A percentile compares a stretch with the other conserved stretches of the same genome.
phyloP scores from a whole-genome alignment of 2,113 vertebrate species.

The Cygnus buccinator region DNA sequence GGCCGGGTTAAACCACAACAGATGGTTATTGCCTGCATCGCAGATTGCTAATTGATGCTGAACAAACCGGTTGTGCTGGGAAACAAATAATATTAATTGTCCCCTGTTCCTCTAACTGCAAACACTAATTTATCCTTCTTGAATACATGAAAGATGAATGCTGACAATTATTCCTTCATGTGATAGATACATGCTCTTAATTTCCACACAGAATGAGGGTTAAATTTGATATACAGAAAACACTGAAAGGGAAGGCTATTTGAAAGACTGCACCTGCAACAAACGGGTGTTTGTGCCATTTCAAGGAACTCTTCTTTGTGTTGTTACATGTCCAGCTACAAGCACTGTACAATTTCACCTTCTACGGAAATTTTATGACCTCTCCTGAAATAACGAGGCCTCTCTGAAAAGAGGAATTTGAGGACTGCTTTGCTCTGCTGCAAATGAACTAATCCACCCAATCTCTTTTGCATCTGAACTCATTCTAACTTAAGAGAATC shows the following conservation, averaged over 20 bases:
- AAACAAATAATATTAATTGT: not conserved
- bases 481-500: not conserved
- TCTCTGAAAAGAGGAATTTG: not conserved
- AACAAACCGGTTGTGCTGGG: not conserved
- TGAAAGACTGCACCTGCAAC: not conserved
- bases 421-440: not conserved
- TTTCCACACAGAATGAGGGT: not conserved
- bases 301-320: not conserved
- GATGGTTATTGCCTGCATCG: not conserved
- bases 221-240: not conserved
- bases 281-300: not conserved
- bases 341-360: not conserved
- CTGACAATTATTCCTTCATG: not conserved
- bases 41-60: not conserved
- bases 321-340: not conserved
- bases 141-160: not conserved
- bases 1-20: not conserved
- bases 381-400: not conserved
- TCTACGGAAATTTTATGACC: not conserved
- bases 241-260: not conserved
- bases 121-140: not conserved
- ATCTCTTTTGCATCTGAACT: not conserved
- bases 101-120: not conserved
- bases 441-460: not conserved
- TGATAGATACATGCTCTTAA: not conserved